These are phyloP conservation scores for Hemiprocne comata DNA, from an alignment of 2,113 vertebrate genomes.

Conservation along the genomic window DNA sequence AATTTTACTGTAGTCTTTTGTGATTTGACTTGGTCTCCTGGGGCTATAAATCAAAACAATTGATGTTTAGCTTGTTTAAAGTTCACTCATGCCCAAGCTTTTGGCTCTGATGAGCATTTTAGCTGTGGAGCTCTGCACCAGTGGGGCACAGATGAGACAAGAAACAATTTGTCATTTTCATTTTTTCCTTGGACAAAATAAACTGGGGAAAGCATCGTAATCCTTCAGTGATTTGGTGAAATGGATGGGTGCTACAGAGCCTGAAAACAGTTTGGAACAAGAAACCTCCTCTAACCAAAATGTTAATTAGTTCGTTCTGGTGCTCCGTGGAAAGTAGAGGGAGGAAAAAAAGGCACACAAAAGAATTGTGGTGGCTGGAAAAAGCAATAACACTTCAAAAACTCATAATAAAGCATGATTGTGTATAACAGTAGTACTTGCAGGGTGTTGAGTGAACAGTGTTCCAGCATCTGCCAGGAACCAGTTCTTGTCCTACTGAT, in stretches of 20 bases:
- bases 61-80: slow-evolving; percentile 15
- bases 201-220: background rate
- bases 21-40: slow-evolving; percentile 6
- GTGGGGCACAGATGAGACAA: background rate
- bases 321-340: background rate
- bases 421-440: background rate
- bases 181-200: background rate
- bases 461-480: background rate
- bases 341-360: background rate
- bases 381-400: background rate
- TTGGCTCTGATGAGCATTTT: background rate
- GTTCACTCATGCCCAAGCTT: background rate
- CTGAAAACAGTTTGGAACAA: background rate
- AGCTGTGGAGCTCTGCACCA: background rate
- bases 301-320: background rate
- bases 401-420: background rate
- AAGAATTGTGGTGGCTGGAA: background rate
- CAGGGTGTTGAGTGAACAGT: background rate
- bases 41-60: slow-evolving; percentile 30
- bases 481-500: background rate
- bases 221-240: background rate
- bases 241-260: background rate
- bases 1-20: slow-evolving; percentile 22
- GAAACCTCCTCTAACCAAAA: background rate
- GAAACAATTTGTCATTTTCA: background rate